Evolutionary conservation across 2,113 vertebrate genomes (phyloP).

Genomic region (Danio rerio): GRCz12tu NC_133180.1:27421001-27421500

Average conservation of each 20-base stretch:
- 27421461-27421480: neutral
- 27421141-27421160: constrained; percentile 95
- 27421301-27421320: constrained; percentile 6
- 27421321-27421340: constrained; percentile 39
- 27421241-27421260: neutral
- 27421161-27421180: constrained; percentile 98
- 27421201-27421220: constrained; percentile 98
- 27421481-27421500: neutral
- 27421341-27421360: neutral
- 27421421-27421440: constrained; percentile 7
- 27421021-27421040: neutral
- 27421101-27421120: constrained; percentile 97
- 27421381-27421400: neutral
- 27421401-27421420: neutral
- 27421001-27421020: neutral
- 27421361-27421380: neutral
- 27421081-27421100: constrained; percentile 98
- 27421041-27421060: constrained; percentile 5
- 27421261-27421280: neutral
- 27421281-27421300: neutral
- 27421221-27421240: no score
- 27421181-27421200: constrained; percentile 98
- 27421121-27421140: constrained; percentile 95
- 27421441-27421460: neutral
- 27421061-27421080: constrained; percentile 77